These are phyloP conservation scores for Synaphobranchus kaupii DNA, from an alignment of 2,797 vertebrate genomes.

Conservation along the genomic window DNA sequence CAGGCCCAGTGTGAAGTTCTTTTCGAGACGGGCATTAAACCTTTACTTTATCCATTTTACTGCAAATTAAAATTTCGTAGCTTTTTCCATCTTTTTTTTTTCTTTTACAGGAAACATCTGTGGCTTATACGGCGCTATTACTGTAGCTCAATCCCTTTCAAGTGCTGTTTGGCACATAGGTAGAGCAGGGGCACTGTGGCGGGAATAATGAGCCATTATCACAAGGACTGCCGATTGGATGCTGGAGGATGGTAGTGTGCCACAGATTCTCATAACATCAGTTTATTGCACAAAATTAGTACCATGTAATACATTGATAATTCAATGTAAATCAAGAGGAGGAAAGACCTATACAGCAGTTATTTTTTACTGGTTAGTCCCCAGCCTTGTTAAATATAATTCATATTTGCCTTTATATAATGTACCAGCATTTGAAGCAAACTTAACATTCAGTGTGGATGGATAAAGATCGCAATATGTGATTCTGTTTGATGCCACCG, in stretches of 20 bases:
- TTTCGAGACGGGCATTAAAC: constrained; percentile 68
- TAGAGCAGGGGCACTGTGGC: constrained; percentile 60
- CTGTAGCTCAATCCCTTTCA: constrained; percentile 62
- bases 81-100: constrained; percentile 78
- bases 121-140: constrained; percentile 65
- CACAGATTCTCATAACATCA: background rate
- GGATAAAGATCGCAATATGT: background rate
- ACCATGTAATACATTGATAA: background rate
- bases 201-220: constrained; percentile 76
- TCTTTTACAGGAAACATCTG: constrained; percentile 84
- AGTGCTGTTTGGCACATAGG: constrained; percentile 59
- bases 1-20: constrained; percentile 59
- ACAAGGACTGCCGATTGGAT: constrained; percentile 63
- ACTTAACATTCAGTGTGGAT: background rate
- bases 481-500: background rate
- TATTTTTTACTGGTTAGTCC: background rate
- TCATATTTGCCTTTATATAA: background rate
- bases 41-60: constrained; percentile 76
- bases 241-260: background rate
- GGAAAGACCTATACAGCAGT: background rate
- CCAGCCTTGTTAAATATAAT: background rate
- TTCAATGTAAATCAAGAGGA: background rate
- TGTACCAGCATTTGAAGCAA: background rate
- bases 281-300: background rate
- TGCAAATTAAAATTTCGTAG: constrained; percentile 82